Conservation (phyloP, 2,888 invertebrate genomes). For the Uloborus plumipes region DNA sequence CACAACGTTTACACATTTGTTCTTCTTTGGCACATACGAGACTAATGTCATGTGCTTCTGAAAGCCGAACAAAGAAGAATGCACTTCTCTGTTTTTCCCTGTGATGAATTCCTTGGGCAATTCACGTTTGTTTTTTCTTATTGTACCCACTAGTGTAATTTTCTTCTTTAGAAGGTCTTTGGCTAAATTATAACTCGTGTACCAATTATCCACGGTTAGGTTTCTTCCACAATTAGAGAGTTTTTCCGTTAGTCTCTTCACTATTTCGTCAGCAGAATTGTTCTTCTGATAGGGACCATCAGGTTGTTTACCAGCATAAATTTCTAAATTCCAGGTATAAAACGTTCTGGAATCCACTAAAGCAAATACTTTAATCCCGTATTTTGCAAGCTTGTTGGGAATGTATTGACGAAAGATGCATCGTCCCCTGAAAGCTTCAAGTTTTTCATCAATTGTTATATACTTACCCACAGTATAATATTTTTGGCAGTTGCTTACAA, state of each 20-base stretch:
- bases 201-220: conserved; percentile 5
- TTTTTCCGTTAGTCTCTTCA: conserved; percentile 18
- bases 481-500: conserved; percentile 61
- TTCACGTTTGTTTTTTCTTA: conserved; percentile 23
- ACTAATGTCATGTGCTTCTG: conserved; percentile 23
- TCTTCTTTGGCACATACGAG: conserved; percentile 20
- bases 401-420: conserved; percentile 68
- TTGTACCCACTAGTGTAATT: conserved; percentile 37
- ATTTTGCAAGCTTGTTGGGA: conserved; percentile 69
- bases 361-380: conserved; percentile 70
- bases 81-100: neutral
- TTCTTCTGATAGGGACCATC: conserved; percentile 28
- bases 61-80: conserved; percentile 5
- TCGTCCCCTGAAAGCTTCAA: conserved; percentile 67
- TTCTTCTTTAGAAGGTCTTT: conserved; percentile 26
- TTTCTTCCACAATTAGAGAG: conserved; percentile 21
- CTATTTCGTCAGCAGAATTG: conserved; percentile 22
- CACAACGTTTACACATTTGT: conserved; percentile 7
- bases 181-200: conserved; percentile 6
- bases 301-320: conserved; percentile 40
- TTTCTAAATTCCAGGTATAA: conserved; percentile 34
- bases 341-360: conserved; percentile 68
- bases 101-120: conserved; percentile 9
- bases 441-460: conserved; percentile 69
- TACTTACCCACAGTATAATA: conserved; percentile 65